These are phyloP conservation scores for Drosophila kanapiae DNA, from an alignment of 1,140 invertebrate species.

Conservation along the genomic window DNA sequence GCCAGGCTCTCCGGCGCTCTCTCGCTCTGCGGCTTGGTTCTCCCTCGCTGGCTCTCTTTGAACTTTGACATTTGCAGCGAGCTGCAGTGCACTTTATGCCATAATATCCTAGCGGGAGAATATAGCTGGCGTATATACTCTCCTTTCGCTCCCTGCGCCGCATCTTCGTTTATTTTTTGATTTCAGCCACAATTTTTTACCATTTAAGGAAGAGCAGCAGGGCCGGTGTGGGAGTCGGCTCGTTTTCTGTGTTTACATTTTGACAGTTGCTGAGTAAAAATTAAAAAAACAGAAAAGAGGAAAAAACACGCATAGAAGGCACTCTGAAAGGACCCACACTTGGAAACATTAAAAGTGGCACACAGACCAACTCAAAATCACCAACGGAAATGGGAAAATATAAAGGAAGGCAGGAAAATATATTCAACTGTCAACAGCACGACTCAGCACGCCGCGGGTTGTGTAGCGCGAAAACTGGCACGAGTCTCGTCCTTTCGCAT, in stretches of 20 bases:
- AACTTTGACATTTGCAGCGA: constrained; percentile 57
- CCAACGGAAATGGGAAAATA: constrained; percentile 18
- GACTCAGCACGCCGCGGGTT: constrained; percentile 15
- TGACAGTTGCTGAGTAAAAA: constrained; percentile 15
- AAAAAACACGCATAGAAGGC: constrained; percentile 16
- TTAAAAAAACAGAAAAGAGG: neutral
- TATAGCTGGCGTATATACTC: constrained; percentile 35
- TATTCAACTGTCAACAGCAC: constrained; percentile 23
- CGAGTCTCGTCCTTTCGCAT: constrained; percentile 13
- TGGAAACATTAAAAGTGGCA: constrained; percentile 14
- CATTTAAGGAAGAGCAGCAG: constrained; percentile 19
- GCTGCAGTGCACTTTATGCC: constrained; percentile 53
- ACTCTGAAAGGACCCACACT: constrained; percentile 17
- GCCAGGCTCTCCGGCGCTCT: constrained; percentile 14
- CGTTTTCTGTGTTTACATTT: constrained; percentile 19
- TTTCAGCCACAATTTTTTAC: constrained; percentile 16
- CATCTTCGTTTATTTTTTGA: constrained; percentile 6
- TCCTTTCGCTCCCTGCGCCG: neutral
- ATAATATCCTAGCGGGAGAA: constrained; percentile 37
- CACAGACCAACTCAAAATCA: constrained; percentile 16
- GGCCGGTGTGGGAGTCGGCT: constrained; percentile 18
- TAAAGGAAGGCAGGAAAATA: constrained; percentile 15
- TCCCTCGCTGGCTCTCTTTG: constrained; percentile 26
- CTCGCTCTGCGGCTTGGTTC: constrained; percentile 18
- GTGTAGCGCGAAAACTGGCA: constrained; percentile 20